These are phyloP conservation scores for Ophion obscuratus DNA, from an alignment of 2,888 invertebrate species.

Conservation along the genomic window DNA sequence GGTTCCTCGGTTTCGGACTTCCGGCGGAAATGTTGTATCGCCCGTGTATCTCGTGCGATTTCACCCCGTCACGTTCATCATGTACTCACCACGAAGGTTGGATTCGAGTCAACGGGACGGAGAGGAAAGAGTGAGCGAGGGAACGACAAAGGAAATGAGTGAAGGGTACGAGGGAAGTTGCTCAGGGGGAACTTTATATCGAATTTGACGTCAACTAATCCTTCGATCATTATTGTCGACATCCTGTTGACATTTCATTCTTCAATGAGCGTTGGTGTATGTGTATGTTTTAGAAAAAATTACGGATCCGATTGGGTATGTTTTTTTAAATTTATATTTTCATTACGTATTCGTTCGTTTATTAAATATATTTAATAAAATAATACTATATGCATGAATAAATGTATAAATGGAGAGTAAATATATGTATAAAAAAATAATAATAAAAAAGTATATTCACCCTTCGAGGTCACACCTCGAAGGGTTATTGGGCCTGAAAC, in stretches of 20 bases:
- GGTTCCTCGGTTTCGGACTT: neutral
- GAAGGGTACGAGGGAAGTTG: neutral
- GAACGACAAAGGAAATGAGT: neutral
- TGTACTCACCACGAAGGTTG: no score
- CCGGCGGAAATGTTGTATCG: conserved; percentile 16
- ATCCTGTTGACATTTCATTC: neutral
- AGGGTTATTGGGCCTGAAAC: no score
- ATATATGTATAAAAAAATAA: no score
- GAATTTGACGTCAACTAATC: neutral
- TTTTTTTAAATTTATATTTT: no score
- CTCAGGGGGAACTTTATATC: neutral
- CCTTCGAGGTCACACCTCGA: no score
- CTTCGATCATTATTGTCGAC: neutral
- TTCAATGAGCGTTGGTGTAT: neutral
- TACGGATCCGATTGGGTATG: neutral
- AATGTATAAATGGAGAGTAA: no score
- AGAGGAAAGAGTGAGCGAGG: neutral
- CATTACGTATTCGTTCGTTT: no score
- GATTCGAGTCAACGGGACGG: no score
- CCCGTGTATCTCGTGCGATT: neutral
- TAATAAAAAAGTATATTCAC: no score
- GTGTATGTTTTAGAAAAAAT: neutral
- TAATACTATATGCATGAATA: no score
- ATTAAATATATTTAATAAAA: no score
- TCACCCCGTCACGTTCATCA: no score